Base-by-base conservation (phyloP, 2,797 vertebrate genomes). In the Ptychobarbus kaznakovi region DNA sequence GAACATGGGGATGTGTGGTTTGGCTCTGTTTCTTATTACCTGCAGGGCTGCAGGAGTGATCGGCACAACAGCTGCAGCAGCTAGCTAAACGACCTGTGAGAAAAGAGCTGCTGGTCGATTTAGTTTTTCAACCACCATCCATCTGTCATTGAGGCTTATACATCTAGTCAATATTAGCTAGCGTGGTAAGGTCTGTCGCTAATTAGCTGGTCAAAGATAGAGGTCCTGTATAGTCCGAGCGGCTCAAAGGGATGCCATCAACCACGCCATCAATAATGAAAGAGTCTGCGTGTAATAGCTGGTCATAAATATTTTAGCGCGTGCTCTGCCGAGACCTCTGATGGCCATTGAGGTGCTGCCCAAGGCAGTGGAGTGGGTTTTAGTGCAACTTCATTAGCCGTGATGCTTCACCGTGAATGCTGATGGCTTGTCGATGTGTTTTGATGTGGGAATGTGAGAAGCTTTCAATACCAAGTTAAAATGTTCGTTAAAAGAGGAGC, bases 301-400 rank as follows among this genome's bases (percentile, higher is more conserved):
- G 42, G 73, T 87, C 84, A 90, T 91, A 89, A 91, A 92, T 90
- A 90, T 92, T 86, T 89, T 73, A 88, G 77, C 66, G 16, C 51
- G 16, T 82, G 61, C 81, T 86, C 46, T 70, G 69, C 66, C 61
- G 68, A 80, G 87, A 87, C 69, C 35, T 56, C 53, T 76, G 66
- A 80, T 78, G 76, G 63, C 72, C 75, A 86, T 38, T 66, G 63
- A 85, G 88, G 63, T 46, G 46, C 82, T 89, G 66, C 49, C 85
- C 80, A 80, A 80, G 74, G 61, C 22, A 76, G 69, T 63, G 63
- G 20, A 81, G 77, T 25, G 77, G 70, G 61, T 83, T 84, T 56
- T 65, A 82, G 78, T 46, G 78, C 69, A 86, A 80, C 68, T 88
- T 88, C 78, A 82, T 88, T 82, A 88, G 46, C 63, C 4, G 51